Base-by-base conservation (phyloP, 2,888 invertebrate genomes). In the Tuberolachnus salignus region DNA sequence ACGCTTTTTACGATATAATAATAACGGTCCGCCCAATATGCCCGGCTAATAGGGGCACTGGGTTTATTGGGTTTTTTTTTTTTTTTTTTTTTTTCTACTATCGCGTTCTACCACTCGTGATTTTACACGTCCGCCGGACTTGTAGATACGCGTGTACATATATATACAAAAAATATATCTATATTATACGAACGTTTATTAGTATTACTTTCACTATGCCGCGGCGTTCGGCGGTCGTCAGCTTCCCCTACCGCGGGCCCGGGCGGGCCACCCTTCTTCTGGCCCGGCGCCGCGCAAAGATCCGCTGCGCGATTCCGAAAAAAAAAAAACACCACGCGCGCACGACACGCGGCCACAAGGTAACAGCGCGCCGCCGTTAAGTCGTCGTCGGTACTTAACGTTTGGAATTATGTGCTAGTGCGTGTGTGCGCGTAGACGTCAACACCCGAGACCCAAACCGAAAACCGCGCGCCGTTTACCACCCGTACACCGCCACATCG, bases 371-470 rank as follows among this genome's bases (percentile, higher is more conserved):
- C 34, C 59, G 59, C 23, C 49, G 74, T 75, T 67, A 78, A 67
- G 78, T 78, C 78, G 59, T 78, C 78, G 78, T 46, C 78, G 78
- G 78, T 69, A 19, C 67, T 78, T 34, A 19, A 34, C 49, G 46
- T 34, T 69, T 67, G 78, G 67, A 67, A 78, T 34, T 34, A 34
- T 67, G 78, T 78, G 67, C 78, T 67, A 67, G 67, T 78, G 67
- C 49, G 51, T 34, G 78, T 34, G 66, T 34, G 75, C 57, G 75
- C 26, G 55, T 57, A 19, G 55, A 75, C 75, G 66, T 63, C 49
- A 55, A 23, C 55, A 53, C 44, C 55, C 44, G 21, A 14, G 3
- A 26, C 23, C 66, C 63, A 13, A 34, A 75, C 55, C 19, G 57
- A 71, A 57, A 71, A 46, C 9, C 57, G 46, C 57, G 46, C 57